Percentiles rank a stretch among this genome's conserved stretches.
phyloP scores from a whole-genome alignment of 2,797 vertebrate species.

The Pangasius macronema region DNA sequence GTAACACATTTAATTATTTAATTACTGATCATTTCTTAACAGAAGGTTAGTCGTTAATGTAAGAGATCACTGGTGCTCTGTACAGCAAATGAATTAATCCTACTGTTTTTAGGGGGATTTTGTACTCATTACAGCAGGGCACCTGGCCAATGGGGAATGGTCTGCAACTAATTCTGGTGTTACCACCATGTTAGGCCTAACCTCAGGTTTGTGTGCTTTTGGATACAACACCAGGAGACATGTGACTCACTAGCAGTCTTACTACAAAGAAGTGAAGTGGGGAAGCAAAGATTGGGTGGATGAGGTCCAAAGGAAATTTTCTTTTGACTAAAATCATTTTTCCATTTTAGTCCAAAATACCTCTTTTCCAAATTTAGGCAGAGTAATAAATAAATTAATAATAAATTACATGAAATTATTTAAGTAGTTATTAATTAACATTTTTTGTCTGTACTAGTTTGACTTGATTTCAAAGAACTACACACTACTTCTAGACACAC shows the following conservation, averaged over 20 bases:
- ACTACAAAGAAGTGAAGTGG: background rate
- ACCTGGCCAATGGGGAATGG: background rate
- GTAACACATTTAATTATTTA: background rate
- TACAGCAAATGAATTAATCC: background rate
- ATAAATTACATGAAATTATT: background rate
- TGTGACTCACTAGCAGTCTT: background rate
- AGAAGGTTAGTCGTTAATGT: background rate
- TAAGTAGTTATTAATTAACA: background rate
- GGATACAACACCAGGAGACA: background rate
- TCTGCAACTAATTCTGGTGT: background rate
- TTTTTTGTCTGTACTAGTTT: background rate
- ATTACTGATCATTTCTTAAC: background rate
- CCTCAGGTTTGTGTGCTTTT: background rate
- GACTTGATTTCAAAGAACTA: background rate
- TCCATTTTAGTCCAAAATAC: background rate
- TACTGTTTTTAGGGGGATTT: background rate
- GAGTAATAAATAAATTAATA: background rate
- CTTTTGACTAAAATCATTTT: background rate
- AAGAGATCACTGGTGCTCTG: background rate
- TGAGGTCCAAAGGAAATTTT: background rate
- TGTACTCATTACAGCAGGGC: constrained; percentile 3
- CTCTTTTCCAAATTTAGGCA: background rate
- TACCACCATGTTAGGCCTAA: background rate
- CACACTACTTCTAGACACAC: background rate
- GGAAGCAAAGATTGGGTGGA: background rate